A percentile compares a stretch with the other conserved stretches of the same genome.
Conservation (phyloP, 30 jellyfish, hydroid and myxozoan species). For the Aurelia coerulea region DNA sequence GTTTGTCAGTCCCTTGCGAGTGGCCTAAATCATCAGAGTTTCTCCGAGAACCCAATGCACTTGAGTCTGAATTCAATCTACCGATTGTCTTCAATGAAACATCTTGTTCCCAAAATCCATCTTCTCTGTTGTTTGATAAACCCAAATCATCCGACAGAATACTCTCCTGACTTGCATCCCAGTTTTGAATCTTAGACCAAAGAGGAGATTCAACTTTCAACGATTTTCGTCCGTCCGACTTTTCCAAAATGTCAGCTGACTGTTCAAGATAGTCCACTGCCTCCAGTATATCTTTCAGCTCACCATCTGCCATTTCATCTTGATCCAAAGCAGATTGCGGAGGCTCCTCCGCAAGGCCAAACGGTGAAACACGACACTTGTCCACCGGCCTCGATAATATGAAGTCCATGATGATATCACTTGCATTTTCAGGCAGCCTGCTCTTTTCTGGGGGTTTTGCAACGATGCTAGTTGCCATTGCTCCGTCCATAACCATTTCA, state of each 20-base stretch:
- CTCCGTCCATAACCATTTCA: conserved; percentile 29
- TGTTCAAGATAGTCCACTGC: background rate
- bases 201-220: conserved; percentile 55
- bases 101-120: conserved; percentile 12
- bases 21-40: background rate
- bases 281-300: background rate
- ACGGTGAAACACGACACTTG: background rate
- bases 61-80: background rate
- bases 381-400: conserved; percentile 38
- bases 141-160: conserved; percentile 37
- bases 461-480: background rate
- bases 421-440: conserved; percentile 69
- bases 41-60: background rate
- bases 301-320: background rate
- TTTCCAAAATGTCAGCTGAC: background rate
- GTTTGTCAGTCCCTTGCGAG: background rate
- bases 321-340: background rate
- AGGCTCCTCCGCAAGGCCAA: background rate
- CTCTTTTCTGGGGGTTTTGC: conserved; percentile 19
- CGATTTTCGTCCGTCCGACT: conserved; percentile 34
- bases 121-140: background rate
- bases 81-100: background rate
- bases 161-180: conserved; percentile 72
- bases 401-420: conserved; percentile 58
- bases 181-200: conserved; percentile 31